These are phyloP conservation scores for Toxonevra muliebris DNA, from an alignment of 2,888 invertebrate genomes.

Conservation along the genomic window DNA sequence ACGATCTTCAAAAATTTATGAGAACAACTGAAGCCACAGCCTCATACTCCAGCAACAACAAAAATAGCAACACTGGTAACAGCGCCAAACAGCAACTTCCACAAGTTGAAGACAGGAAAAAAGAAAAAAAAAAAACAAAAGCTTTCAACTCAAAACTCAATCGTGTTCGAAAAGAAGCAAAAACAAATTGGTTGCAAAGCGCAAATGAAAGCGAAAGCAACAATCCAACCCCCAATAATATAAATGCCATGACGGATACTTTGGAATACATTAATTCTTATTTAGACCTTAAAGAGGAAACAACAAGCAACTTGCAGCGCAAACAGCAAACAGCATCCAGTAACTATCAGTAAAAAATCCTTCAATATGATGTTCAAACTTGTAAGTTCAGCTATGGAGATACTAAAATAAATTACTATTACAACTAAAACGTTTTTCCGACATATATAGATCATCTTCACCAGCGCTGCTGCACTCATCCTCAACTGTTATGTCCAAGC, in stretches of 20 bases:
- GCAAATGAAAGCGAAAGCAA: slow-evolving; percentile 5
- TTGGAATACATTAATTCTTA: slow-evolving; percentile 21
- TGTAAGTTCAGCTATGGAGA: slow-evolving; percentile 10
- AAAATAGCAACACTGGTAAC: too few relatives aligned
- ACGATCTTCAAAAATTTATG: too few relatives aligned
- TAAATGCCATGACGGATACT: slow-evolving; percentile 22
- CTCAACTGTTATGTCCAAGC: slow-evolving; percentile 47
- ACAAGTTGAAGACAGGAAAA: neutral
- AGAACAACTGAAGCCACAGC: too few relatives aligned
- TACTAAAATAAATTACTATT: neutral
- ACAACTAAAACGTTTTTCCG: neutral
- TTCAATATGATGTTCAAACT: slow-evolving; percentile 7
- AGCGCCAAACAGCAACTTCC: neutral
- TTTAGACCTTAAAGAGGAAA: slow-evolving; percentile 11
- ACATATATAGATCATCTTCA: slow-evolving; percentile 12
- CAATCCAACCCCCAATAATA: slow-evolving; percentile 4
- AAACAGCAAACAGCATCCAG: neutral
- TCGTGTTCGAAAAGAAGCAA: too few relatives aligned
- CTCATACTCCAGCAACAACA: neutral
- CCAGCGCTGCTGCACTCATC: neutral
- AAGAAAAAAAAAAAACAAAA: neutral
- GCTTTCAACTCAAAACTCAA: neutral
- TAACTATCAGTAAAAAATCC: neutral
- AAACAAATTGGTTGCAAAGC: too few relatives aligned
- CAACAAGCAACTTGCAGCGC: slow-evolving; percentile 7